Evolutionary conservation across 2,888 invertebrate species (phyloP).

Genomic region (Lasioglossum malachurum): DNA sequence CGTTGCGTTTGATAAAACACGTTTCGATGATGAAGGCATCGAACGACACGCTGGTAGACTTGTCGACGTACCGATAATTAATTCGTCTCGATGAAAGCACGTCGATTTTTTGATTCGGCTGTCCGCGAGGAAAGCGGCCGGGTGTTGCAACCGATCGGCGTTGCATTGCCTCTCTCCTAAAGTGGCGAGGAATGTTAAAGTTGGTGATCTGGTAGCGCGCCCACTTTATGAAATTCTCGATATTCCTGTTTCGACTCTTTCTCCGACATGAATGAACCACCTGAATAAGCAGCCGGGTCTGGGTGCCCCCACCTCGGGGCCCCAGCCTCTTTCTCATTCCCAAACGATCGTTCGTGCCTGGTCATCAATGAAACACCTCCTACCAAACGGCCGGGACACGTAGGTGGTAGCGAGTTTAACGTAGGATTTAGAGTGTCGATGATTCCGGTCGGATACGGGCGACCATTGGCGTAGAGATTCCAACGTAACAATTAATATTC

Average conservation of each 20-base stretch:
- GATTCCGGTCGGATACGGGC: slow-evolving; percentile 55
- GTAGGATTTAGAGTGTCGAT: slow-evolving; percentile 69
- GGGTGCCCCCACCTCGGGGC: slow-evolving; percentile 1
- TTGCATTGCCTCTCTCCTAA: slow-evolving; percentile 50
- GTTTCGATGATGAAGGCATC: neutral
- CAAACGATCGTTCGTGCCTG: slow-evolving; percentile 61
- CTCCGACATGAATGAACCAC: slow-evolving; percentile 68
- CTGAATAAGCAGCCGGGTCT: slow-evolving; percentile 38
- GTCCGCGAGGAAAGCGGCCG: neutral
- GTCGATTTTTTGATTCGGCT: neutral
- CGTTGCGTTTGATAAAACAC: neutral
- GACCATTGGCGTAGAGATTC: slow-evolving; percentile 50
- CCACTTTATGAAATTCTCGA: slow-evolving; percentile 68
- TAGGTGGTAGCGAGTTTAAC: slow-evolving; percentile 69
- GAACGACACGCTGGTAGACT: neutral
- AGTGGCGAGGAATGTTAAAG: slow-evolving; percentile 48
- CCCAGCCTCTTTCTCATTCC: slow-evolving; percentile 40
- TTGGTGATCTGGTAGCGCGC: slow-evolving; percentile 60
- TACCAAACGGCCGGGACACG: slow-evolving; percentile 59
- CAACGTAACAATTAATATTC: neutral
- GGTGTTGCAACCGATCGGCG: slow-evolving; percentile 34
- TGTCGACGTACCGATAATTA: neutral
- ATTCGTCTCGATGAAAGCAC: neutral
- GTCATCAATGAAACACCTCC: slow-evolving; percentile 73
- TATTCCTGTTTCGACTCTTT: slow-evolving; percentile 68